phyloP scores from a whole-genome alignment of 2,113 vertebrate species.

The Coreoperca whiteheadi region DNA sequence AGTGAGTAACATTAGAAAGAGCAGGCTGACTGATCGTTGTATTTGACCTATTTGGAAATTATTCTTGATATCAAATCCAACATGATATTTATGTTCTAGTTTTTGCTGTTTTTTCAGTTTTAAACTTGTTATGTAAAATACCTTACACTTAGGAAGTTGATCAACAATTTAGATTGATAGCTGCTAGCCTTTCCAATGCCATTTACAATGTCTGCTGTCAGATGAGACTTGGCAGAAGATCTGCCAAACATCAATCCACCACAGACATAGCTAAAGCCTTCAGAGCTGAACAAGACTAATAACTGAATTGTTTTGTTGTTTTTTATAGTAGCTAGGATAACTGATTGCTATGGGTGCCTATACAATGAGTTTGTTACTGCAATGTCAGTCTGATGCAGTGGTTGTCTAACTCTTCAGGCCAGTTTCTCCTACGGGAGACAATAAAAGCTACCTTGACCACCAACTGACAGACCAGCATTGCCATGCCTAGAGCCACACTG shows the following conservation, averaged over 20 bases:
- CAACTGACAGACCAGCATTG: not conserved
- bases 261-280: not conserved
- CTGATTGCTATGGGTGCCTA: no score
- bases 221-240: not conserved
- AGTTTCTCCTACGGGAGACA: no score
- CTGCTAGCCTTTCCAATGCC: not conserved
- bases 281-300: not conserved
- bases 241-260: not conserved
- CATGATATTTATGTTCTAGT: not conserved
- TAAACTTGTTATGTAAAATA: not conserved
- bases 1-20: slow-evolving; percentile 46
- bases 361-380: no score
- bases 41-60: slow-evolving; percentile 32
- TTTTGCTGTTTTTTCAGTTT: not conserved
- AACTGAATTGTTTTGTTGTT: no score
- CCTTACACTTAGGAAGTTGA: not conserved
- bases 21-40: slow-evolving; percentile 18
- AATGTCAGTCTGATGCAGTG: no score
- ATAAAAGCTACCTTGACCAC: no score
- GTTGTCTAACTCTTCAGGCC: no score
- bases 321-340: no score
- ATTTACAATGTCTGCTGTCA: no score
- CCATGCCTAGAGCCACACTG: not conserved
- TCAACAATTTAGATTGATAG: not conserved
- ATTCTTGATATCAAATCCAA: slow-evolving; percentile 17